Percentiles rank a stretch among this genome's conserved stretches.
Evolutionary conservation across 1,140 invertebrate species (phyloP).

Genomic region (Cephus cinctus): DNA sequence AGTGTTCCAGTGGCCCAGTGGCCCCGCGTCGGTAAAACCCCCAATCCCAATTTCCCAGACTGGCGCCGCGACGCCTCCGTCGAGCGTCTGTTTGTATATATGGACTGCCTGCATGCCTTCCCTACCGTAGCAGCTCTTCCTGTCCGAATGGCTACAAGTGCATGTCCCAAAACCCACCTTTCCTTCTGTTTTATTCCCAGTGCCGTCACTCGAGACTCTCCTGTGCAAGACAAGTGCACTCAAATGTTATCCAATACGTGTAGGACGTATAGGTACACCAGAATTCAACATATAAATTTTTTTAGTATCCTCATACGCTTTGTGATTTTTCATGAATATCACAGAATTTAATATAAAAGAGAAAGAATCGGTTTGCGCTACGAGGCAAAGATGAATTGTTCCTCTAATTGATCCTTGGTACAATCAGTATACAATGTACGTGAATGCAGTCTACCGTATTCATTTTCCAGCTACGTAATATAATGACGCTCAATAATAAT

Average conservation of each 20-base stretch:
- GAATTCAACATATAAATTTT: no score
- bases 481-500: slow-evolving; percentile 54
- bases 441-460: no score
- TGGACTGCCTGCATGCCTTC: slow-evolving; percentile 7
- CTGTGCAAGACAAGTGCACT: slow-evolving; percentile 21
- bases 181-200: slow-evolving; percentile 18
- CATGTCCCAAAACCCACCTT: slow-evolving; percentile 12
- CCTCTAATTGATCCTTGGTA: no score
- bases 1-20: slow-evolving; percentile 29
- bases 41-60: slow-evolving; percentile 34
- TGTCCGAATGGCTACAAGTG: slow-evolving; percentile 20
- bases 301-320: no score
- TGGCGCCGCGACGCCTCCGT: slow-evolving; percentile 28
- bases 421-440: no score
- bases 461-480: no score
- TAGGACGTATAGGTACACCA: no score
- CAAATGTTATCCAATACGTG: slow-evolving; percentile 28
- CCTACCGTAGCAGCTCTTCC: slow-evolving; percentile 19
- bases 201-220: no score
- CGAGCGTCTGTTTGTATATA: slow-evolving; percentile 17
- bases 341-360: no score
- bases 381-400: no score
- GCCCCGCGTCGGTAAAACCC: slow-evolving; percentile 28
- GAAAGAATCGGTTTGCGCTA: no score
- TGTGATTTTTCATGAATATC: no score